phyloP scores from a whole-genome alignment of 2,797 vertebrate species.

The Halcyon badia region DNA sequence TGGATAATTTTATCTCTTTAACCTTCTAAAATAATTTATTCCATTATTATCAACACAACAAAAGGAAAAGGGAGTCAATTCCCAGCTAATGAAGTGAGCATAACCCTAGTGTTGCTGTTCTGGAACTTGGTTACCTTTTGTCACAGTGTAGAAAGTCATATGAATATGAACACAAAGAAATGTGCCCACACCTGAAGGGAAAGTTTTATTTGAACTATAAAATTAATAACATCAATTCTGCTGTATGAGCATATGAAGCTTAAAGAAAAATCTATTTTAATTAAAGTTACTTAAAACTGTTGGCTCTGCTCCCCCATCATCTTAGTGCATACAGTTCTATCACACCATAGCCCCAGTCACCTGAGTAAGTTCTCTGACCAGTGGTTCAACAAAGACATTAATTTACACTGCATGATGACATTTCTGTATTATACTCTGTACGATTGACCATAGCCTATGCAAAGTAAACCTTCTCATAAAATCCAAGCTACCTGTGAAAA shows the following conservation, averaged over 20 bases:
- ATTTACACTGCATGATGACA: neutral
- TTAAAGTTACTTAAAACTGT: neutral
- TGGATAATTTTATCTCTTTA: neutral
- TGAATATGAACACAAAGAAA: neutral
- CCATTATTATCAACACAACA: neutral
- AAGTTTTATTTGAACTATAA: neutral
- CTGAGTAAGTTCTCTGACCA: neutral
- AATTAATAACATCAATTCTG: neutral
- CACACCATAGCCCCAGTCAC: neutral
- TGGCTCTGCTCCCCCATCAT: neutral
- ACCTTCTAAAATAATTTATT: neutral
- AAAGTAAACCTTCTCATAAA: neutral
- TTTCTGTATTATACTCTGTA: neutral
- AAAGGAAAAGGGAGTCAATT: neutral
- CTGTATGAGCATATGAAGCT: neutral
- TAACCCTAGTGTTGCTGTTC: neutral
- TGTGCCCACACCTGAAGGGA: neutral
- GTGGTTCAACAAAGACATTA: neutral
- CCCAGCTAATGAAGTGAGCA: neutral
- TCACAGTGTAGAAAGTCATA: neutral
- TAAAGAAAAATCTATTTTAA: neutral
- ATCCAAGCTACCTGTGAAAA: neutral
- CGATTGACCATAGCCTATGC: neutral
- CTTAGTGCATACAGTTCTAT: neutral
- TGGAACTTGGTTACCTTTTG: neutral